A percentile compares a stretch with the other conserved stretches of the same genome.
Conservation (phyloP, 2,113 vertebrate species). For the Callaeas wilsoni region DNA sequence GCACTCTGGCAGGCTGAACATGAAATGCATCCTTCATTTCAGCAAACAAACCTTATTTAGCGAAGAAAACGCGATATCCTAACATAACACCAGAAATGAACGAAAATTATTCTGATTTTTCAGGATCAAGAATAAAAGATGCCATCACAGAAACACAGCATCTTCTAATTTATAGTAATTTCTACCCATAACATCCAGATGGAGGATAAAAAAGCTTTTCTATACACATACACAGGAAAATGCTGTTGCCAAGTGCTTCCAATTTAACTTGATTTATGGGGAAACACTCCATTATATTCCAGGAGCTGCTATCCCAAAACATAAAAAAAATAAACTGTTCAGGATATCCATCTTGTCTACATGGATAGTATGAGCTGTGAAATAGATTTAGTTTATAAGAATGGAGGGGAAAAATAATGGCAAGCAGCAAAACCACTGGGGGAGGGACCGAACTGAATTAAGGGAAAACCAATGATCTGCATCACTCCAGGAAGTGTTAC, state of each 20-base stretch:
- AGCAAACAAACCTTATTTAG: background rate
- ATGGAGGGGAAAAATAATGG: accelerated
- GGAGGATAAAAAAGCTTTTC: background rate
- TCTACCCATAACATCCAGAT: background rate
- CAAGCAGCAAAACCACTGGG: background rate
- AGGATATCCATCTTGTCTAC: background rate
- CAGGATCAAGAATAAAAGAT: background rate
- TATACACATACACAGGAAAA: background rate
- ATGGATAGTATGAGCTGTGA: background rate
- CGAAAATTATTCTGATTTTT: conserved; percentile 8
- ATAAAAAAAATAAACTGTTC: background rate
- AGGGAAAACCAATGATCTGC: background rate
- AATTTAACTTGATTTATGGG: background rate
- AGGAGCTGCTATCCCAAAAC: background rate
- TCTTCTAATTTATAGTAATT: conserved; percentile 5
- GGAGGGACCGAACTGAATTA: background rate
- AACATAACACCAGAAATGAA: background rate
- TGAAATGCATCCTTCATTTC: background rate
- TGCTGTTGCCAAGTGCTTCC: background rate
- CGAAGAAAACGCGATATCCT: background rate
- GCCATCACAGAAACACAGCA: background rate
- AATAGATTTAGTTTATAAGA: background rate
- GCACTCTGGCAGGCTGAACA: background rate
- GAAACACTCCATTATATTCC: background rate
- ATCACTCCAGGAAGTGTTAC: background rate